phyloP scores from a whole-genome alignment of 2,113 vertebrate genomes.

The Saccopteryx bilineata region DNA sequence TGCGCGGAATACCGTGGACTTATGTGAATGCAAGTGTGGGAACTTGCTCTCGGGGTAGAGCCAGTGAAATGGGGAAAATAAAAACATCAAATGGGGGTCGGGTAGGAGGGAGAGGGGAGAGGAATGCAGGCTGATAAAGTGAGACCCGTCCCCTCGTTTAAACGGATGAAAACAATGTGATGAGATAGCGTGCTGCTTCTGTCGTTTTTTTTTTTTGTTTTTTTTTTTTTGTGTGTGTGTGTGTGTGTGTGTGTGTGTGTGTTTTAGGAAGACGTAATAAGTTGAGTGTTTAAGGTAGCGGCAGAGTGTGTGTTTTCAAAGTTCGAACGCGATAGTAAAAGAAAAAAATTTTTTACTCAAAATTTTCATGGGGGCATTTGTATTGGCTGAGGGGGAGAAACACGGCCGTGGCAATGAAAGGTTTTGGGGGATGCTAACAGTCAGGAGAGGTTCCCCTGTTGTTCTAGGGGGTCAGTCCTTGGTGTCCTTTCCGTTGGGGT shows the following conservation, averaged over 20 bases:
- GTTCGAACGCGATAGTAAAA: slow-evolving; percentile 61
- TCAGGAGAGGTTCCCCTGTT: not conserved
- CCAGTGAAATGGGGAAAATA: slow-evolving; percentile 68
- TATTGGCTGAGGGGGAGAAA: not conserved
- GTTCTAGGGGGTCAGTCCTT: not conserved
- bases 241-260: not conserved
- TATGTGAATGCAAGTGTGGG: not conserved
- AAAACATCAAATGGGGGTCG: slow-evolving; percentile 54
- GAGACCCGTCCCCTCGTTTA: not conserved
- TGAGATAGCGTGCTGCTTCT: slow-evolving; percentile 47
- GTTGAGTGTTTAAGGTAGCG: not conserved
- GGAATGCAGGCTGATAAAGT: slow-evolving; percentile 51
- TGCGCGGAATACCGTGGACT: not conserved
- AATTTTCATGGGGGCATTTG: not conserved
- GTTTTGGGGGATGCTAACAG: not conserved
- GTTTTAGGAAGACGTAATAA: slow-evolving; percentile 49
- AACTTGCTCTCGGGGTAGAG: slow-evolving; percentile 35
- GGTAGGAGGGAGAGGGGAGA: slow-evolving; percentile 30
- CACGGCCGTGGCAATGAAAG: not conserved
- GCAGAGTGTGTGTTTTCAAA: slow-evolving; percentile 60
- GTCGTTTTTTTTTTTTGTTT: not conserved
- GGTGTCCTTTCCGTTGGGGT: slow-evolving; percentile 43
- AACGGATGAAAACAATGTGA: slow-evolving; percentile 75
- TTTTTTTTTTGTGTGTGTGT: not conserved
- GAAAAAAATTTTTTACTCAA: slow-evolving; percentile 38